Evolutionary conservation across 2,113 vertebrate species (phyloP).

Genomic region (Ibidorhyncha struthersii): DNA sequence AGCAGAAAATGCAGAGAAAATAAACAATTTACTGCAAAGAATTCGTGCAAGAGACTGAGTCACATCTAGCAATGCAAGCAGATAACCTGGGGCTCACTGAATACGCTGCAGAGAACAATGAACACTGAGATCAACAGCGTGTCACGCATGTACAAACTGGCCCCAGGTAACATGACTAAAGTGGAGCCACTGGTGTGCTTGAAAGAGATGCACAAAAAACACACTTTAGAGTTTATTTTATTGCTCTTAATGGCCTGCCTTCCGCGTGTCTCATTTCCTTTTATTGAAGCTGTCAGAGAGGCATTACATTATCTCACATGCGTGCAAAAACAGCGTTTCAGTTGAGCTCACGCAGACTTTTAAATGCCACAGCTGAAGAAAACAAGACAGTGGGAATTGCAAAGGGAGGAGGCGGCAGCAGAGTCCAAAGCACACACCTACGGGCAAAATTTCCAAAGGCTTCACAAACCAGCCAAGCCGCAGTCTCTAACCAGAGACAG

Average conservation of each 20-base stretch:
- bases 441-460: neutral
- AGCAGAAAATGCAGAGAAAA: neutral
- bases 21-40: constrained; percentile 20
- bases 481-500: neutral
- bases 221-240: constrained; percentile 27
- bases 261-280: constrained; percentile 5
- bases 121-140: neutral
- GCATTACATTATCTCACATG: constrained; percentile 9
- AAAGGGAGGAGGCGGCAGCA: neutral
- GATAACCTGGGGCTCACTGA: neutral
- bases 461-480: neutral
- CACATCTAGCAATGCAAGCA: neutral
- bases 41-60: constrained; percentile 17
- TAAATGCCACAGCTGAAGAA: constrained; percentile 44
- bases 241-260: constrained; percentile 31
- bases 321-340: neutral
- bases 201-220: neutral
- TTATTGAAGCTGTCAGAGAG: constrained; percentile 44
- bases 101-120: neutral
- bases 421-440: constrained; percentile 18
- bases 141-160: neutral
- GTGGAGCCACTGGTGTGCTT: neutral
- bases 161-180: neutral
- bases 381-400: constrained; percentile 20
- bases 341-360: neutral